Percentiles rank a stretch among this genome's conserved stretches.
phyloP scores from a whole-genome alignment of 92 coral and sea anemone genomes.

The Phymanthus crucifer region DNA sequence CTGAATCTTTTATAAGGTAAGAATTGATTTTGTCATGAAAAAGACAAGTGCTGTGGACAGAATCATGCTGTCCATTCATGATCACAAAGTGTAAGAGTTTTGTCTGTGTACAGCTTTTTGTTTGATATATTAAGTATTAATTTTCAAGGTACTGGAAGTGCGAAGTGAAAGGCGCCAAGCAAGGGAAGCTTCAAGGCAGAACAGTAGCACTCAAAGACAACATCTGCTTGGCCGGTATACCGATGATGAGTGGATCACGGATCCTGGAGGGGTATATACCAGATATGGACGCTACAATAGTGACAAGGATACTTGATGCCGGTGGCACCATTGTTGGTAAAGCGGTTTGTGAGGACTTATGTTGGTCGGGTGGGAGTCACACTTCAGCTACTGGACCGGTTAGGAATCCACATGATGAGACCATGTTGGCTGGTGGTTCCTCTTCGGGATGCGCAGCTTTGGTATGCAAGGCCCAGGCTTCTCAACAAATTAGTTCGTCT shows the following conservation, averaged over 20 bases:
- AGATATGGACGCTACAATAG: constrained; percentile 84
- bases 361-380: constrained; percentile 64
- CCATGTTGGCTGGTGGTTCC: constrained; percentile 48
- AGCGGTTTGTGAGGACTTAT: constrained; percentile 69
- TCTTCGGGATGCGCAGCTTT: constrained; percentile 60
- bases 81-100: too few relatives aligned
- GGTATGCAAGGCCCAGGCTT: constrained; percentile 26
- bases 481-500: too few relatives aligned
- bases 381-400: constrained; percentile 59
- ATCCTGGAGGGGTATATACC: constrained; percentile 79
- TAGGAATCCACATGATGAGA: constrained; percentile 38
- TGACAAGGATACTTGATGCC: constrained; percentile 79
- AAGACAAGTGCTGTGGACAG: too few relatives aligned
- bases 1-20: too few relatives aligned
- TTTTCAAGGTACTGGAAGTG: constrained; percentile 87
- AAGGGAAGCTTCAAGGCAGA: constrained; percentile 75
- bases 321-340: constrained; percentile 81
- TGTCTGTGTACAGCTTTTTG: too few relatives aligned
- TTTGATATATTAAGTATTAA: too few relatives aligned
- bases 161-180: constrained; percentile 67
- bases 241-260: constrained; percentile 88
- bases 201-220: constrained; percentile 78
- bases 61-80: too few relatives aligned
- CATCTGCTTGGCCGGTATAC: constrained; percentile 82
- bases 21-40: too few relatives aligned